Percentiles rank a stretch among this genome's conserved stretches.
Conservation (phyloP, 2,113 vertebrate genomes). For the Pachyramphus minor region DNA sequence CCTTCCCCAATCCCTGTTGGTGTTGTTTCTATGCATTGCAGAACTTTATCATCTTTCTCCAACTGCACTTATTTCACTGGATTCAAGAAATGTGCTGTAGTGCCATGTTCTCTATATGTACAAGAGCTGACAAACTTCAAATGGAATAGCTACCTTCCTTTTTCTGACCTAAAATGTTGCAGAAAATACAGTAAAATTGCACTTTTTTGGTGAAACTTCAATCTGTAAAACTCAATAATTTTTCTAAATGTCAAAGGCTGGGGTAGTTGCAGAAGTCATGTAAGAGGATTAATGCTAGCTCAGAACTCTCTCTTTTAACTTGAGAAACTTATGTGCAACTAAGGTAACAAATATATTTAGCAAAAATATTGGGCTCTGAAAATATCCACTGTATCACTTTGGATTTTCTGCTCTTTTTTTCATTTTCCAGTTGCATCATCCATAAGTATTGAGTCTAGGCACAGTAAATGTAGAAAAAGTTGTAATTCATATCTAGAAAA, state of each 20-base stretch:
- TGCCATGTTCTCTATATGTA: background rate
- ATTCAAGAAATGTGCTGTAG: background rate
- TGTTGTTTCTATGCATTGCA: background rate
- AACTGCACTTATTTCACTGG: background rate
- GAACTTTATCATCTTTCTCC: background rate
- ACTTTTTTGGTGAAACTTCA: background rate
- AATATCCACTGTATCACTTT: background rate
- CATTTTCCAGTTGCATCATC: background rate
- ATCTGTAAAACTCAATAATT: background rate
- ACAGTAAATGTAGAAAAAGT: background rate
- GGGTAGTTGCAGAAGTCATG: background rate
- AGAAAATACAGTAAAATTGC: background rate
- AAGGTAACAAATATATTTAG: background rate
- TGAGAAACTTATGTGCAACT: background rate
- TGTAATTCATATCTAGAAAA: background rate
- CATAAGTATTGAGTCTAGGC: background rate
- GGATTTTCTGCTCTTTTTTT: background rate
- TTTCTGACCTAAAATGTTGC: background rate
- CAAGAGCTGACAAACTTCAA: background rate
- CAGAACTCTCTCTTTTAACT: background rate
- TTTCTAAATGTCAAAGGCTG: background rate
- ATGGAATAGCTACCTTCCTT: background rate
- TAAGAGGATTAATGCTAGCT: background rate
- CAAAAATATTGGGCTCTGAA: background rate
- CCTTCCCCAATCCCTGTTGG: background rate